Conservation (phyloP, 2,113 vertebrate genomes). For the Cariama cristata region DNA sequence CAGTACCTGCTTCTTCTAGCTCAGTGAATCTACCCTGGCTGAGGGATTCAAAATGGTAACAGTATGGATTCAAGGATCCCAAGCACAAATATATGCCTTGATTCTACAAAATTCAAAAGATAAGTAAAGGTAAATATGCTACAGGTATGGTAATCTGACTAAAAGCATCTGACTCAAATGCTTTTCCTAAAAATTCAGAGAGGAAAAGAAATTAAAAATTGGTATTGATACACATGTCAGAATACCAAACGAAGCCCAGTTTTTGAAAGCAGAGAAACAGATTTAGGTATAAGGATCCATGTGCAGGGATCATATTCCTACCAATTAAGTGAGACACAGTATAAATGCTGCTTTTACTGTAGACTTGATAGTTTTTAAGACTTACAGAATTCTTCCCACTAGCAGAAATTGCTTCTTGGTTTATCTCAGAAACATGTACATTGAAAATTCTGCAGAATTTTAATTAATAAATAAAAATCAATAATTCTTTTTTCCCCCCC, state of each 20-base stretch:
- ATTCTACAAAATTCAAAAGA: neutral
- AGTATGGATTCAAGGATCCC: neutral
- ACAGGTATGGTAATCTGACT: neutral
- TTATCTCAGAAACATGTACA: neutral
- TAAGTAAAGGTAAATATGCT: neutral
- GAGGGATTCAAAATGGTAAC: neutral
- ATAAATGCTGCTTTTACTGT: neutral
- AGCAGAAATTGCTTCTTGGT: neutral
- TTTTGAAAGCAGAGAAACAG: neutral
- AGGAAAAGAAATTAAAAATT: neutral
- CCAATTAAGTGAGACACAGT: neutral
- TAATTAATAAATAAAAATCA: neutral
- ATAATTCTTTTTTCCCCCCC: neutral
- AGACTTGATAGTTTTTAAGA: neutral
- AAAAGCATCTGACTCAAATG: neutral
- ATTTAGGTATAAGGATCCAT: neutral
- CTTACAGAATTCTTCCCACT: neutral
- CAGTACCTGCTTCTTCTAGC: neutral
- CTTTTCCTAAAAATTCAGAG: neutral
- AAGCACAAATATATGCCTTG: neutral
- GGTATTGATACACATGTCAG: neutral
- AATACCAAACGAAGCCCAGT: neutral
- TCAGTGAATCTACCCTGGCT: neutral
- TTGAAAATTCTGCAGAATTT: neutral
- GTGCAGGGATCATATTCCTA: neutral